These are phyloP conservation scores for Isichthys henryi DNA, from an alignment of 2,113 vertebrate species.

Conservation along the genomic window DNA sequence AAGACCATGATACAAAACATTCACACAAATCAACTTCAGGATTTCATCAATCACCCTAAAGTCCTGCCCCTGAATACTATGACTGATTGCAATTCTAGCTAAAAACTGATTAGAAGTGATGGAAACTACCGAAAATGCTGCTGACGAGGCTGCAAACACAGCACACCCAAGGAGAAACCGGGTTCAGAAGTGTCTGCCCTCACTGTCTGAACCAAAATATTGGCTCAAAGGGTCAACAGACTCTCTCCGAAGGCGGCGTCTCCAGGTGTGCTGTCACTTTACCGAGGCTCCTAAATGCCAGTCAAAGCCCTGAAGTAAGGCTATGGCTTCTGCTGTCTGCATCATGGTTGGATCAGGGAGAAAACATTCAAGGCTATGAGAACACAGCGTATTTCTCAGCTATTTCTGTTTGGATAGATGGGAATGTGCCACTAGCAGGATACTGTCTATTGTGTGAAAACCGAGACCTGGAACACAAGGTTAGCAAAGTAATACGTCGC, in stretches of 20 bases:
- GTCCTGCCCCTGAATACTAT: not conserved
- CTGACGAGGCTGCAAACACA: not conserved
- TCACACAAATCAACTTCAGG: not conserved
- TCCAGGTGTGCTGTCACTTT: too few species aligned
- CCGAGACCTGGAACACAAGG: constrained; percentile 48
- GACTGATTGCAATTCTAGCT: not conserved
- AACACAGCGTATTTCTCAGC: not conserved
- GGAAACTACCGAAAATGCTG: not conserved
- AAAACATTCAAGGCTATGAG: constrained; percentile 6
- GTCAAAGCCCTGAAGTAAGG: not conserved
- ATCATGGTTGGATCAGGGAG: not conserved
- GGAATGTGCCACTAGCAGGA: constrained; percentile 40
- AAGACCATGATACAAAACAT: not conserved
- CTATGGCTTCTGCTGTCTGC: not conserved
- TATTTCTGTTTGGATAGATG: constrained; percentile 25
- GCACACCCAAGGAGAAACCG: not conserved
- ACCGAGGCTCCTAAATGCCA: not conserved
- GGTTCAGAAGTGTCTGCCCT: not conserved
- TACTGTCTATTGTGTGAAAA: constrained; percentile 33
- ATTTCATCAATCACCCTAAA: not conserved
- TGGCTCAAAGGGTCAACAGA: not conserved
- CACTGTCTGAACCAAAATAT: not conserved
- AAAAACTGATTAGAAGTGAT: not conserved
- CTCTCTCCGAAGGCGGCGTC: not conserved
- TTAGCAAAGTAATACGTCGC: constrained; percentile 48